Evolutionary conservation across 2,797 vertebrate genomes (phyloP).

Genomic region (Poecilia picta): DNA sequence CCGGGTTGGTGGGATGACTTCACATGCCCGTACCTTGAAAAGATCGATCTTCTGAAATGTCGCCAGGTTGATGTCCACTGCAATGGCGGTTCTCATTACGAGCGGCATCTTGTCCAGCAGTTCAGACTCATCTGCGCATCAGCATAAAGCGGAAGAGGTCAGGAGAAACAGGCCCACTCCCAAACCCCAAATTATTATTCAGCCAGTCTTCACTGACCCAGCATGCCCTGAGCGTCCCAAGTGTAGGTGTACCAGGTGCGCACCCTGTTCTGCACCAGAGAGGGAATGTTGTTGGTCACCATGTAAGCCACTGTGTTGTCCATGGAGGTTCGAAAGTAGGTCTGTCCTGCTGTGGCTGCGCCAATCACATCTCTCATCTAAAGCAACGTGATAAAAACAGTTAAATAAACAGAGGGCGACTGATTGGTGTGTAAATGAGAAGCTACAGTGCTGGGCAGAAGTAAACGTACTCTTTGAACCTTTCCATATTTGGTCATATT

Average conservation of each 20-base stretch:
- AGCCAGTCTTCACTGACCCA: conserved; percentile 81
- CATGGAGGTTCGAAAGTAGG: conserved; percentile 87
- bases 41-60: conserved; percentile 93
- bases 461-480: background rate
- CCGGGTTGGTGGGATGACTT: background rate
- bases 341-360: conserved; percentile 91
- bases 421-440: background rate
- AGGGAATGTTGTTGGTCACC: conserved; percentile 88
- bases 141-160: background rate
- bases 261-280: conserved; percentile 86
- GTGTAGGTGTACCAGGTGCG: conserved; percentile 95
- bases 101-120: conserved; percentile 90
- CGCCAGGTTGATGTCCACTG: conserved; percentile 88
- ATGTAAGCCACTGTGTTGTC: conserved; percentile 90
- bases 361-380: conserved; percentile 97
- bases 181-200: background rate
- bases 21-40: conserved; percentile 83
- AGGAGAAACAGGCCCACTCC: background rate
- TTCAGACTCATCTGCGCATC: conserved; percentile 87
- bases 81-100: conserved; percentile 90
- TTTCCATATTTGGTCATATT: background rate
- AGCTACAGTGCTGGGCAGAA: background rate
- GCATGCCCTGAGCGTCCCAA: conserved; percentile 94
- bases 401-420: background rate
- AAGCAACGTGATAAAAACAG: background rate